These are phyloP conservation scores for Cotesia chilonis DNA, from an alignment of 1,140 invertebrate genomes.

Conservation along the genomic window DNA sequence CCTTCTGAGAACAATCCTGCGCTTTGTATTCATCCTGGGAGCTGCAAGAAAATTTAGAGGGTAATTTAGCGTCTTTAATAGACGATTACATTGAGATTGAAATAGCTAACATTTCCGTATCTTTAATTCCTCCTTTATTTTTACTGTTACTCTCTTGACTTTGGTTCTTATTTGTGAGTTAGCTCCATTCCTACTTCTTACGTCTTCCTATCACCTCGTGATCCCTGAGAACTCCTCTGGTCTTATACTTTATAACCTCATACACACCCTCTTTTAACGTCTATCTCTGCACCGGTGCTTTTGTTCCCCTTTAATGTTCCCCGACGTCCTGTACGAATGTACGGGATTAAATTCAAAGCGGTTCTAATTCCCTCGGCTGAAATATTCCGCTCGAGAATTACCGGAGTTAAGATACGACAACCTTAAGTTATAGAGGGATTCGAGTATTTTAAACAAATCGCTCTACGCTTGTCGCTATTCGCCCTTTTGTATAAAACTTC, in stretches of 20 bases:
- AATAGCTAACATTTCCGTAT: constrained; percentile 14
- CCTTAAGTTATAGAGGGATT: not conserved
- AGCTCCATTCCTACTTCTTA: not conserved
- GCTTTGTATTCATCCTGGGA: constrained; percentile 72
- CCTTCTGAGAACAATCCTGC: constrained; percentile 77
- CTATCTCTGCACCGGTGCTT: not conserved
- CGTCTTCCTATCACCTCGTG: no score
- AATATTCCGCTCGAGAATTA: no score
- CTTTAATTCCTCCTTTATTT: constrained; percentile 6
- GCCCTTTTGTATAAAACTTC: no score
- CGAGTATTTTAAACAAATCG: not conserved
- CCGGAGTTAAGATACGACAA: no score
- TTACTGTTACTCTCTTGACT: no score
- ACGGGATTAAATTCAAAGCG: constrained; percentile 10
- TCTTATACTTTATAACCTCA: no score
- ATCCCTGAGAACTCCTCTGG: no score
- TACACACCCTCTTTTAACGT: not conserved
- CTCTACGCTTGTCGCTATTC: not conserved
- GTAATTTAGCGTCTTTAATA: constrained; percentile 43
- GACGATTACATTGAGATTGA: constrained; percentile 20
- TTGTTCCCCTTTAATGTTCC: constrained; percentile 1
- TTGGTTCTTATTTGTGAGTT: no score
- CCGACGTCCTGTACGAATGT: not conserved
- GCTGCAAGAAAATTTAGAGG: constrained; percentile 62
- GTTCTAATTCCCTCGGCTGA: no score